Evolutionary conservation across 2,888 invertebrate genomes (phyloP).

Genomic region (Eustalomyia histrio): DNA sequence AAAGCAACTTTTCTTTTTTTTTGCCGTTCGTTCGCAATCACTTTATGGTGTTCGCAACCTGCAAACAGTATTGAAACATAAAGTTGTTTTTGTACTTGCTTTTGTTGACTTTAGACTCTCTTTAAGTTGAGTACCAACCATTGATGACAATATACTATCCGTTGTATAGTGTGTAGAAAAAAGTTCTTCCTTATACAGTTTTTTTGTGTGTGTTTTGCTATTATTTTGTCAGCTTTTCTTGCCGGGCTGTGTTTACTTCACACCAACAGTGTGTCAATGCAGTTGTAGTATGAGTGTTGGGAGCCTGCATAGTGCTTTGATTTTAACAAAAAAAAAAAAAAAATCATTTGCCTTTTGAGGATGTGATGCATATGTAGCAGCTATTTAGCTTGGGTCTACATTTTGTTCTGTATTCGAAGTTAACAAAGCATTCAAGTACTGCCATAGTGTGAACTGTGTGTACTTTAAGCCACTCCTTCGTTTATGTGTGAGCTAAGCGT

Average conservation of each 20-base stretch:
- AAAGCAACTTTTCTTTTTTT: slow-evolving; percentile 44
- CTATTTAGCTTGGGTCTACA: slow-evolving; percentile 32
- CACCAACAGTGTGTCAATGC: slow-evolving; percentile 65
- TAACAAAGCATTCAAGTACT: slow-evolving; percentile 43
- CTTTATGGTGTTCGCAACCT: slow-evolving; percentile 44
- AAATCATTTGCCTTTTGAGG: slow-evolving; percentile 50
- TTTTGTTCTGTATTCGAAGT: slow-evolving; percentile 18
- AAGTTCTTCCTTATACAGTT: slow-evolving; percentile 51
- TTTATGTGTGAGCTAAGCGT: slow-evolving; percentile 72
- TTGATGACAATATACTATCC: slow-evolving; percentile 58
- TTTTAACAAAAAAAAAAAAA: slow-evolving; percentile 33
- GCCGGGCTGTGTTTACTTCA: slow-evolving; percentile 62
- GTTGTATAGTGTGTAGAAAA: slow-evolving; percentile 45
- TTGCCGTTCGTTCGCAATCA: neutral
- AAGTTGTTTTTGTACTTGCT: slow-evolving; percentile 58
- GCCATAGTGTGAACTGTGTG: slow-evolving; percentile 78
- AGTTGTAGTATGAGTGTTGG: slow-evolving; percentile 59
- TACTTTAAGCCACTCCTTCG: slow-evolving; percentile 79
- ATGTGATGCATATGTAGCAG: slow-evolving; percentile 41
- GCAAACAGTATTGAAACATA: slow-evolving; percentile 43
- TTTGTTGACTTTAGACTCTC: slow-evolving; percentile 58
- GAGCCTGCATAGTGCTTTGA: slow-evolving; percentile 55
- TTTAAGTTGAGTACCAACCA: slow-evolving; percentile 60
- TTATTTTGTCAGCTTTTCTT: slow-evolving; percentile 45
- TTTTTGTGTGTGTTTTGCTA: neutral